These are phyloP conservation scores for Drosophila repletoides DNA, from an alignment of 1,140 invertebrate species.

Conservation along the genomic window DNA sequence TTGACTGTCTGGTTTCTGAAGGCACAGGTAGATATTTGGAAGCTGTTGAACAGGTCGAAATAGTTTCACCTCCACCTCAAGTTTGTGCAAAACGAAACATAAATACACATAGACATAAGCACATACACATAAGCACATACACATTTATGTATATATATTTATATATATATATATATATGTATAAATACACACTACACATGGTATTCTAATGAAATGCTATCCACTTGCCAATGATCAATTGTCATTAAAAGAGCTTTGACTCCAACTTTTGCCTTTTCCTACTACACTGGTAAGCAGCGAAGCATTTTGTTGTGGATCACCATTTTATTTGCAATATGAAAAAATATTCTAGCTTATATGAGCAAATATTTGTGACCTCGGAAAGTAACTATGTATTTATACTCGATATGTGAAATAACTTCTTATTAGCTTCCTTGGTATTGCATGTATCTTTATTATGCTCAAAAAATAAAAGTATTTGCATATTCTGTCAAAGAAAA, in stretches of 20 bases:
- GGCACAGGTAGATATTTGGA: constrained; percentile 68
- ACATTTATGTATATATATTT: constrained; percentile 14
- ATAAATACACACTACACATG: constrained; percentile 55
- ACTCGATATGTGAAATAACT: too few relatives aligned
- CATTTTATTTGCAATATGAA: neutral
- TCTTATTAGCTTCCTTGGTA: too few relatives aligned
- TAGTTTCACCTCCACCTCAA: constrained; percentile 79
- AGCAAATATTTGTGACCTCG: too few relatives aligned
- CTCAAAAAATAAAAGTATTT: too few relatives aligned
- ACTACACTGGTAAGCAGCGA: constrained; percentile 33
- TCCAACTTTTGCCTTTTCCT: constrained; percentile 57
- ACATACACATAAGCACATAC: constrained; percentile 13
- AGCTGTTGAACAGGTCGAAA: constrained; percentile 80
- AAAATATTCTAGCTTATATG: too few relatives aligned
- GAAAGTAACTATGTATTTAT: too few relatives aligned
- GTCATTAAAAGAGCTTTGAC: constrained; percentile 82
- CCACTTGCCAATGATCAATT: constrained; percentile 82
- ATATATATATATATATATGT: constrained; percentile 12
- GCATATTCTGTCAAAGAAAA: too few relatives aligned
- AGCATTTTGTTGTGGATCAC: constrained; percentile 8
- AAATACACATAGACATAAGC: constrained; percentile 21
- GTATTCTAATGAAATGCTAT: constrained; percentile 82
- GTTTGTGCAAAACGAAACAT: constrained; percentile 69
- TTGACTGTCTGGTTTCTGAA: constrained; percentile 69
- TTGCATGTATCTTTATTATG: too few relatives aligned